A percentile compares a stretch with the other conserved stretches of the same genome.
phyloP scores from a whole-genome alignment of 1,140 invertebrate genomes.

The Pogonus chalceus region DNA sequence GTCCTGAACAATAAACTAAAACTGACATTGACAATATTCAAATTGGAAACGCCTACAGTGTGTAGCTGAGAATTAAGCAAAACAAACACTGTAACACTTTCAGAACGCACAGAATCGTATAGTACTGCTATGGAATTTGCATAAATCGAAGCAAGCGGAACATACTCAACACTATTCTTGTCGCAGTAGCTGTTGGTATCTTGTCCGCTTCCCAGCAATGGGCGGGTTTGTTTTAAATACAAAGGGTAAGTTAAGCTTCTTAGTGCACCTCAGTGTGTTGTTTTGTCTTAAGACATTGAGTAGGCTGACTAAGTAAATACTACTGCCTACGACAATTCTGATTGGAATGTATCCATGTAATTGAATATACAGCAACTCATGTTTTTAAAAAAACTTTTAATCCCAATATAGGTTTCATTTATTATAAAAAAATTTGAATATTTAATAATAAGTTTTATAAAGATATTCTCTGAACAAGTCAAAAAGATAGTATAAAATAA shows the following conservation, averaged over 20 bases:
- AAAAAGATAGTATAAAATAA: too few species aligned
- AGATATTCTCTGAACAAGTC: too few species aligned
- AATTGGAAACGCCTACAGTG: conserved; percentile 3
- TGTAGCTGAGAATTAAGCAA: conserved; percentile 5
- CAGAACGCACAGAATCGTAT: not conserved
- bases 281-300: not conserved
- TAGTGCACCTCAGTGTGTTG: not conserved
- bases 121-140: not conserved
- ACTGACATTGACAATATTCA: conserved; percentile 5
- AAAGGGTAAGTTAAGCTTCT: not conserved
- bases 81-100: not conserved
- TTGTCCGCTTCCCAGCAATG: not conserved
- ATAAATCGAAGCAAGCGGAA: not conserved
- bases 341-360: too few species aligned
- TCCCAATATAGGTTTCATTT: too few species aligned
- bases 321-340: too few species aligned
- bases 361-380: too few species aligned
- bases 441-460: too few species aligned
- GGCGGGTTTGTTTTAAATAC: conserved; percentile 3
- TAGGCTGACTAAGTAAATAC: too few species aligned
- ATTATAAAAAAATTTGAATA: too few species aligned
- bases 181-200: not conserved
- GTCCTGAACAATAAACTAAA: conserved; percentile 1
- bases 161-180: not conserved
- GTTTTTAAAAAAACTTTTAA: too few species aligned